Evolutionary conservation across 2,888 invertebrate genomes (phyloP).

Genomic region (Leptopterna dolabrata): DNA sequence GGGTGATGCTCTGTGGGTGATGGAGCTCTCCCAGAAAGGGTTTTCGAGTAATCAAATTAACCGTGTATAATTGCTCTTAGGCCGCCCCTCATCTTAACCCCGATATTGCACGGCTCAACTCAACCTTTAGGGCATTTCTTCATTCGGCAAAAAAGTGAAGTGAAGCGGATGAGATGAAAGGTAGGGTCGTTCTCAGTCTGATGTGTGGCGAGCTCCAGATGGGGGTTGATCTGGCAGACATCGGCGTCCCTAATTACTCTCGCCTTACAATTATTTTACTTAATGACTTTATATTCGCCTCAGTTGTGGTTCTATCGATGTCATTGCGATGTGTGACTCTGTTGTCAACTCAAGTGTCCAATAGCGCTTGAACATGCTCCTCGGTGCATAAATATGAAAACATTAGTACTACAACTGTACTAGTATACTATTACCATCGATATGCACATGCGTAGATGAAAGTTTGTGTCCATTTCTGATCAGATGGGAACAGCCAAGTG

Average conservation of each 20-base stretch:
- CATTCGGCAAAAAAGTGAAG: slow-evolving; percentile 14
- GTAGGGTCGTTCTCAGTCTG: neutral
- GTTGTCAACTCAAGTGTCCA: neutral
- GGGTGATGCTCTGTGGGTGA: no score
- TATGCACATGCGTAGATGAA: no score
- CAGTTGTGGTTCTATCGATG: neutral
- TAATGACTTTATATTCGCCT: slow-evolving; percentile 4
- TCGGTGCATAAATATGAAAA: no score
- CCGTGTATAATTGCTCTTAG: slow-evolving; percentile 19
- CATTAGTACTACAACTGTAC: no score
- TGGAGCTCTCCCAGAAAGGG: slow-evolving; percentile 5
- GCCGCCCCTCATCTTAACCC: neutral
- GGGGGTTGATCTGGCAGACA: neutral
- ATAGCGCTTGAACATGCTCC: no score
- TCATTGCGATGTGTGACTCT: neutral
- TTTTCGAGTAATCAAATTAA: slow-evolving; percentile 29
- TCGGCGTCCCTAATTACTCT: slow-evolving; percentile 5
- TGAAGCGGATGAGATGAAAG: slow-evolving; percentile 14
- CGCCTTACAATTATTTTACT: neutral
- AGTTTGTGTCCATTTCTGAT: no score
- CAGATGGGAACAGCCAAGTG: no score
- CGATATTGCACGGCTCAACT: slow-evolving; percentile 12
- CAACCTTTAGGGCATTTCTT: slow-evolving; percentile 29
- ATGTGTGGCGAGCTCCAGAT: neutral
- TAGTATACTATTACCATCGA: no score